Percentiles rank a stretch among this genome's conserved stretches.
Evolutionary conservation across 2,888 invertebrate species (phyloP).

Genomic region (Smittia aterrima): DNA sequence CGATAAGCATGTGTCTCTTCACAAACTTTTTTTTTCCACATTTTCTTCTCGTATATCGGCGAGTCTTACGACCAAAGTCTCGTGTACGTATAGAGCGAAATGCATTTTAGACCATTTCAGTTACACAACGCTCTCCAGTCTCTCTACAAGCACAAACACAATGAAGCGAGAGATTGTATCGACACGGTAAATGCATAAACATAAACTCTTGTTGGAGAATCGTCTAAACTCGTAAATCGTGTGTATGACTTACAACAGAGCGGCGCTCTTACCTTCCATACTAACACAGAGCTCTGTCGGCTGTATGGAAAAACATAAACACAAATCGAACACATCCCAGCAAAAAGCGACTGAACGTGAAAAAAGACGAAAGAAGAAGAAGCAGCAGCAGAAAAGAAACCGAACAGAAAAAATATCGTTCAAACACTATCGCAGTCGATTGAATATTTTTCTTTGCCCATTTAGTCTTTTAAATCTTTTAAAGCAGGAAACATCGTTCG

Average conservation of each 20-base stretch:
- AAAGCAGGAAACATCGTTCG: slow-evolving; percentile 42
- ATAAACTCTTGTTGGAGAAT: slow-evolving; percentile 6
- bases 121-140: slow-evolving; percentile 9
- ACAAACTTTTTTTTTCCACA: not conserved
- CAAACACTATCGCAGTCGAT: slow-evolving; percentile 42
- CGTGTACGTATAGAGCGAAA: slow-evolving; percentile 14
- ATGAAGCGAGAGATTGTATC: not conserved
- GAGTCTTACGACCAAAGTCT: not conserved
- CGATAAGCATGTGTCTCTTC: slow-evolving; percentile 25
- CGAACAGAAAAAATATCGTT: slow-evolving; percentile 41
- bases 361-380: slow-evolving; percentile 11
- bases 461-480: slow-evolving; percentile 41
- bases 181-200: slow-evolving; percentile 13
- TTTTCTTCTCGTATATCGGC: not conserved
- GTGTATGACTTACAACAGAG: slow-evolving; percentile 34
- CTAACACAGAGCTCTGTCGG: slow-evolving; percentile 2
- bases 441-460: slow-evolving; percentile 40
- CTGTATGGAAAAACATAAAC: slow-evolving; percentile 40
- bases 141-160: not conserved
- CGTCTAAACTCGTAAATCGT: slow-evolving; percentile 40
- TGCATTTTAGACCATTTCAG: slow-evolving; percentile 24
- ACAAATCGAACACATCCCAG: slow-evolving; percentile 42
- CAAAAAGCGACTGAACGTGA: slow-evolving; percentile 25
- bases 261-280: not conserved
- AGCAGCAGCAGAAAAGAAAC: slow-evolving; percentile 30